Evolutionary conservation across 2,797 vertebrate genomes (phyloP), one percentile per base, ranked within the genome.

Genomic region (Glossophaga mutica): DNA sequence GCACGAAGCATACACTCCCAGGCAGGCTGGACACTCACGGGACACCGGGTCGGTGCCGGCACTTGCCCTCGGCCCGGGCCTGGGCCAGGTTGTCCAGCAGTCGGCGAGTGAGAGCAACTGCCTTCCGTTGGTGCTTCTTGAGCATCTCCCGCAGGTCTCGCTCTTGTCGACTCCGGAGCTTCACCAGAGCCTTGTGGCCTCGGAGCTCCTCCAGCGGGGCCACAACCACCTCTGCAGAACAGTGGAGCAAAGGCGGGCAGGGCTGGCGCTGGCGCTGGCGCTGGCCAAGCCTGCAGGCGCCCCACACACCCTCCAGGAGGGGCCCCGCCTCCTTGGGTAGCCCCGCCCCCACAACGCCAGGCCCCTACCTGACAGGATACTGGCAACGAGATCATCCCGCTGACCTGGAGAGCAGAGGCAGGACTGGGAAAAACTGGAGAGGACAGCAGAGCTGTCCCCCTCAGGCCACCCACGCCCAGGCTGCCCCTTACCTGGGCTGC

Each of bases 71-170:
- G 26, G 97, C 98, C 50, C 98, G 98, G 85, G 97, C 98, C 96
- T 98, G 99, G 93, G 98, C 98, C 77, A 98, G 98, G 93, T 98
- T 97, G 0, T 98, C 98, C 2, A 98, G 98, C 77, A 99, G 88
- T 86, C 99, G 98, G 94, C 97, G 99, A 98, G 96, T 98, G 74
- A 99, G 95, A 37, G 98, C 97, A 71, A 98, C 98, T 0, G 99
- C 98, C 98, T 99, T 99, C 84, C 99, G 99, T 24, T 99, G 98
- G 82, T 99, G 99, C 90, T 99, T 99, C 97, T 99, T 99, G 5
- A 87, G 98, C 67, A 99, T 96, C 68, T 99, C 99, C 91, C 99
- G 98, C 44, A 99, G 94, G 16, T 99, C 99, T 67, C 99, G 99
- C 76, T 97, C 98, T n/a, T 99, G 99, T 55, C 99, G 99, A 97